Conservation (phyloP, 2,888 invertebrate species). For the Neoaliturus tenellus region DNA sequence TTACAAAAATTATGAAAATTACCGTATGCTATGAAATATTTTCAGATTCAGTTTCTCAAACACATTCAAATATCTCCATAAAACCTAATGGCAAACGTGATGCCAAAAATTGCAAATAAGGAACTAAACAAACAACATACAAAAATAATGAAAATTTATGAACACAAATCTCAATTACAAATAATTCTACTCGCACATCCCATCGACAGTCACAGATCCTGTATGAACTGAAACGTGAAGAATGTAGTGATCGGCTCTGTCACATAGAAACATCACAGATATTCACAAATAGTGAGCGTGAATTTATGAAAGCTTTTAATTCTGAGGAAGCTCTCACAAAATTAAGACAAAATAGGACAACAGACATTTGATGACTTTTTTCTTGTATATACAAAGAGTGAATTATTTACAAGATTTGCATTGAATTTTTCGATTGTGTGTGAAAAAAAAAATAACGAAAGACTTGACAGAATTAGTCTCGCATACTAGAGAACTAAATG, state of each 20-base stretch:
- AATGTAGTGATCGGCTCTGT: background rate
- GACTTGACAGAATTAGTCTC: no score
- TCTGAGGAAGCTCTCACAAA: conserved; percentile 1
- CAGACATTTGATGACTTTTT: background rate
- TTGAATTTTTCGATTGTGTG: background rate
- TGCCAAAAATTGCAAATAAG: no score
- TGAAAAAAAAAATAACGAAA: no score
- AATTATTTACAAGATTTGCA: conserved; percentile 1
- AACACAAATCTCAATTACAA: background rate
- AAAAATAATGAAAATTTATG: no score
- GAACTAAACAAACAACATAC: no score
- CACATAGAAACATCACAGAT: background rate
- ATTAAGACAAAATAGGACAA: background rate
- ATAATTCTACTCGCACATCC: background rate
- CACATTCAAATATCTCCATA: no score
- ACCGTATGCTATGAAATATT: no score
- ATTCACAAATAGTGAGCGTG: background rate
- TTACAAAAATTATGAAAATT: no score
- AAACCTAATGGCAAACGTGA: no score
- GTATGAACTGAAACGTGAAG: background rate
- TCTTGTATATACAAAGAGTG: conserved; percentile 7
- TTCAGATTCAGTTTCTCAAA: no score
- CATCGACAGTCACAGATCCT: background rate
- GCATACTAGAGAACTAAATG: no score
- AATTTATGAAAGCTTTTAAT: background rate